These are phyloP conservation scores for Andinoacara biseriatus DNA, from an alignment of 2,113 vertebrate species.

Conservation along the genomic window DNA sequence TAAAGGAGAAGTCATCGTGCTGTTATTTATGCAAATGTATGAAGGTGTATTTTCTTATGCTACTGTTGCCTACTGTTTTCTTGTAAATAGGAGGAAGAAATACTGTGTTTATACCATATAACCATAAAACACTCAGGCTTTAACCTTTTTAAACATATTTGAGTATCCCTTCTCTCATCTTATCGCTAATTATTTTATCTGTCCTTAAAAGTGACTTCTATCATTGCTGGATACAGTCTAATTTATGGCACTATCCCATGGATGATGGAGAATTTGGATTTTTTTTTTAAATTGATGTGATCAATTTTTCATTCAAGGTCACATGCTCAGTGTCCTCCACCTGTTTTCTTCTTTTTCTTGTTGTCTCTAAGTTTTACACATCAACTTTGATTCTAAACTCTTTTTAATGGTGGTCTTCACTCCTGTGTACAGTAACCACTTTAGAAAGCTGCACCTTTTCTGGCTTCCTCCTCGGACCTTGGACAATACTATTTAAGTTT, in stretches of 20 bases:
- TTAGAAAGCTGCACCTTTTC: not conserved
- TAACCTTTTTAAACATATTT: not conserved
- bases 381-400: no score
- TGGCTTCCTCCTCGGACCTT: not conserved
- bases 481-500: not conserved
- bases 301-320: not conserved
- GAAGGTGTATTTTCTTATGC: not conserved
- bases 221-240: not conserved
- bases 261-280: no score
- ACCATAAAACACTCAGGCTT: not conserved
- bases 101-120: not conserved
- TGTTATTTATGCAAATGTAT: not conserved
- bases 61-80: not conserved
- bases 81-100: not conserved
- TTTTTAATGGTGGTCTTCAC: no score
- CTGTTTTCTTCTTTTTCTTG: not conserved
- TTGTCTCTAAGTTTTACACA: not conserved
- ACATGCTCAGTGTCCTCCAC: accelerated
- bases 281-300: no score
- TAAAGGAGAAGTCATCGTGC: slow-evolving; percentile 17
- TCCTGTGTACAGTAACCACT: not conserved
- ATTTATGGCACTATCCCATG: not conserved
- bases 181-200: not conserved
- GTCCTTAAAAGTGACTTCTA: not conserved
- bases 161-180: not conserved